Conservation (phyloP, 2,113 vertebrate genomes). For the Dasyprocta punctata region DNA sequence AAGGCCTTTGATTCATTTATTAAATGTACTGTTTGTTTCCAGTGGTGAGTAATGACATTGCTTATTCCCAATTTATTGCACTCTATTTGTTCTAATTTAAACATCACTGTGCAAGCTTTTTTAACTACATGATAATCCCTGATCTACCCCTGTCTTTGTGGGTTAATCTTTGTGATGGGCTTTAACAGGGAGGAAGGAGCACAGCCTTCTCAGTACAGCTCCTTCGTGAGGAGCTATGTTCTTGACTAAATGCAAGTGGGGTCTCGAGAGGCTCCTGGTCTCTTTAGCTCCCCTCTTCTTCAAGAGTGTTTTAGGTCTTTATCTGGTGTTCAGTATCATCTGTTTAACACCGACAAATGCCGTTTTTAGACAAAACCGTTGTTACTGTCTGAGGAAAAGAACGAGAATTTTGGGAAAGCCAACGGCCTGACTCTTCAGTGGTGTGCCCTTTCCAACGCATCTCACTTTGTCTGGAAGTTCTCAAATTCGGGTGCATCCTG, state of each 20-base stretch:
- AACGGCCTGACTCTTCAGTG: neutral
- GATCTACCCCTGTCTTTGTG: neutral
- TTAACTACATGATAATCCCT: neutral
- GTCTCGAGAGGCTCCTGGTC: neutral
- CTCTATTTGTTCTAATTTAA: neutral
- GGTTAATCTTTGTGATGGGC: neutral
- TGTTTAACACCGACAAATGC: too few species aligned
- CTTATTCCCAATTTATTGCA: neutral
- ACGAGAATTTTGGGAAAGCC: neutral
- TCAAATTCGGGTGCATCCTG: neutral
- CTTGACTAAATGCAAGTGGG: neutral
- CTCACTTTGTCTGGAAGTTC: neutral
- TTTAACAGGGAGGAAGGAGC: neutral
- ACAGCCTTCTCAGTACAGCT: accelerated
- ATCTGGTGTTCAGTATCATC: neutral
- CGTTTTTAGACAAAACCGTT: neutral
- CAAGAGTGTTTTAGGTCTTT: neutral
- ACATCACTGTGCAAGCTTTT: neutral
- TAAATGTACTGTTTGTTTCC: neutral
- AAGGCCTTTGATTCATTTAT: too few species aligned
- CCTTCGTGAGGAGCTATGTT: neutral
- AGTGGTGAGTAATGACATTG: neutral
- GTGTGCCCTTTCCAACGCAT: neutral
- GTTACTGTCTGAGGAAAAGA: neutral
- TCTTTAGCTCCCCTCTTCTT: neutral